phyloP scores from a whole-genome alignment of 2,888 invertebrate species.

The Drosophila anomalipes region DNA sequence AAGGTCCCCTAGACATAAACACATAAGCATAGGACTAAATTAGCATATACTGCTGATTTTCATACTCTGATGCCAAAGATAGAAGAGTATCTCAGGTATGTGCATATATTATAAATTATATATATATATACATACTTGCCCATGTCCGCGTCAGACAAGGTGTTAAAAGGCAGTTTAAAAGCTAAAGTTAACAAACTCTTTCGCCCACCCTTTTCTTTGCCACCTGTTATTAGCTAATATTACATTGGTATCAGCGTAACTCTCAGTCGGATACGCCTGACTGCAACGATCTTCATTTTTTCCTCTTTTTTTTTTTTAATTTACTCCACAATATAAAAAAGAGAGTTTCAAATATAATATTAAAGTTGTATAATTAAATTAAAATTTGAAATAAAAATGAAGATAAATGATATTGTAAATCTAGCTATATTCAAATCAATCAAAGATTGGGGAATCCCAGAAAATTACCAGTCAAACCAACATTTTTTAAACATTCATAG shows the following conservation, averaged over 20 bases:
- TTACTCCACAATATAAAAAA: neutral
- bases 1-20: conserved; percentile 31
- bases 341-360: neutral
- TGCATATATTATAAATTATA: neutral
- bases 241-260: too few species aligned
- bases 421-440: neutral
- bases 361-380: neutral
- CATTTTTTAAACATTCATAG: neutral
- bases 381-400: neutral
- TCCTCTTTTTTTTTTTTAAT: neutral
- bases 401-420: neutral
- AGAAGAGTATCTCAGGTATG: neutral
- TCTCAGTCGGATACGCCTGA: too few species aligned
- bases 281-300: too few species aligned
- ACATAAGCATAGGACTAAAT: neutral
- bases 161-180: too few species aligned
- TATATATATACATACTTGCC: neutral
- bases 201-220: neutral
- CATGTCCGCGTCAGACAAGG: too few species aligned
- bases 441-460: neutral
- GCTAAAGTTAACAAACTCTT: too few species aligned
- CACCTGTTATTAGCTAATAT: neutral
- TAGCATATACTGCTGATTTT: neutral
- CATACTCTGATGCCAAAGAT: neutral
- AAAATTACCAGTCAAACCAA: neutral